Evolutionary conservation across 2,888 invertebrate species (phyloP).

Genomic region (Dicyrtoma fusca): DNA sequence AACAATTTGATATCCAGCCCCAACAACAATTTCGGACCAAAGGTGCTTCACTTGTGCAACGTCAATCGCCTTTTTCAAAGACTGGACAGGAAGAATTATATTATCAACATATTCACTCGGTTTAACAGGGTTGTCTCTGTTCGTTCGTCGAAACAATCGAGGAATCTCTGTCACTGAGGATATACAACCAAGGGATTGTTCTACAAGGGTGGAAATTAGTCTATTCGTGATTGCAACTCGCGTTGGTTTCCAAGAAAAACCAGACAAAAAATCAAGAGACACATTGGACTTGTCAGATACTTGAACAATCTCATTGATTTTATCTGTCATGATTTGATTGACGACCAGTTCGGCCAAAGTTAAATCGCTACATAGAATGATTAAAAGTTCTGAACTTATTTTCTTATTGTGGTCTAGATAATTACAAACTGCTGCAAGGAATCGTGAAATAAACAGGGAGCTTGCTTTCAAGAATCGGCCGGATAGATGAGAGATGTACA

Average conservation of each 20-base stretch:
- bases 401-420: conserved; percentile 45
- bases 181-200: conserved; percentile 45
- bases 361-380: conserved; percentile 51
- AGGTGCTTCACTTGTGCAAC: conserved; percentile 32
- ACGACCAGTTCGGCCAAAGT: conserved; percentile 52
- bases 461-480: conserved; percentile 55
- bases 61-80: conserved; percentile 39
- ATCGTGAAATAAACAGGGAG: conserved; percentile 54
- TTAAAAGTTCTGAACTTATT: conserved; percentile 28
- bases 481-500: conserved; percentile 49
- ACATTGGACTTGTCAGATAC: not conserved
- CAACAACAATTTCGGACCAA: conserved; percentile 46
- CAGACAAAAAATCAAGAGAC: conserved; percentile 39
- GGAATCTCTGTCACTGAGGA: conserved; percentile 83
- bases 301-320: conserved; percentile 37
- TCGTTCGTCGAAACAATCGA: conserved; percentile 86
- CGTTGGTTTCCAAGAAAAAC: conserved; percentile 48
- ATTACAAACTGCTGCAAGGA: conserved; percentile 45
- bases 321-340: conserved; percentile 51
- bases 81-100: conserved; percentile 55
- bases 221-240: conserved; percentile 43
- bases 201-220: conserved; percentile 44
- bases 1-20: conserved; percentile 44
- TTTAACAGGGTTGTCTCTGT: conserved; percentile 80
- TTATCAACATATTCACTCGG: conserved; percentile 78